These are phyloP conservation scores for Nymphicus hollandicus DNA, from an alignment of 2,113 vertebrate species.

Conservation along the genomic window DNA sequence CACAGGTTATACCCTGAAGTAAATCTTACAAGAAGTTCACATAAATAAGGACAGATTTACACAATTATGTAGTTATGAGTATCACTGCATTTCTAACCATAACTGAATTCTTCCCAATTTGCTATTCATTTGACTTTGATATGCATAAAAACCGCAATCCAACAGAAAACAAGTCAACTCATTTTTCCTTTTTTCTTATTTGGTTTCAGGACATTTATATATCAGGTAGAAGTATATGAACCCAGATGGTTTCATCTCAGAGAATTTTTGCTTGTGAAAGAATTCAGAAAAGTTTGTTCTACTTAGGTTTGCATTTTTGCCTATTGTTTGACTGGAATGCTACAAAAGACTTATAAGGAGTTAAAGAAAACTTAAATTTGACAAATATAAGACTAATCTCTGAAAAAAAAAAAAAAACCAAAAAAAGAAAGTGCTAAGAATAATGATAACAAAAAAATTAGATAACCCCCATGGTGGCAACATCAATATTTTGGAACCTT, in stretches of 20 bases:
- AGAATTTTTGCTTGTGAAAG: constrained; percentile 70
- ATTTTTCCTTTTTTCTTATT: constrained; percentile 60
- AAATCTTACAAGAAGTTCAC: constrained; percentile 72
- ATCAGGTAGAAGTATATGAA: constrained; percentile 55
- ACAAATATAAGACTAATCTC: constrained; percentile 8
- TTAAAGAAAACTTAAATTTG: constrained; percentile 49
- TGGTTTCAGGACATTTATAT: constrained; percentile 74
- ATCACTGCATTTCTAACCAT: constrained; percentile 62
- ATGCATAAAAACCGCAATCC: constrained; percentile 62
- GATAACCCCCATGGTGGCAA: constrained; percentile 33
- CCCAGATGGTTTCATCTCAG: constrained; percentile 53
- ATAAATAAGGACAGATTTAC: constrained; percentile 73
- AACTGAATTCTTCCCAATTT: constrained; percentile 63
- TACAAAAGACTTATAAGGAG: constrained; percentile 17
- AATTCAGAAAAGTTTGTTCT: constrained; percentile 67
- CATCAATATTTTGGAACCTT: constrained; percentile 43
- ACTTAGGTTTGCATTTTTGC: constrained; percentile 71
- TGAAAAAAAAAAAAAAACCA: neutral
- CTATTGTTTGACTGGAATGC: constrained; percentile 34
- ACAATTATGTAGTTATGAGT: constrained; percentile 70
- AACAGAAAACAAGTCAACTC: constrained; percentile 70
- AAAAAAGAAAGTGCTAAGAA: neutral
- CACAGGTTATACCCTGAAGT: constrained; percentile 73
- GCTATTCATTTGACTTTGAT: constrained; percentile 70
- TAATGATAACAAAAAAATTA: constrained; percentile 18